Evolutionary conservation across 2,797 vertebrate genomes (phyloP).

Genomic region (Tapirus indicus): DNA sequence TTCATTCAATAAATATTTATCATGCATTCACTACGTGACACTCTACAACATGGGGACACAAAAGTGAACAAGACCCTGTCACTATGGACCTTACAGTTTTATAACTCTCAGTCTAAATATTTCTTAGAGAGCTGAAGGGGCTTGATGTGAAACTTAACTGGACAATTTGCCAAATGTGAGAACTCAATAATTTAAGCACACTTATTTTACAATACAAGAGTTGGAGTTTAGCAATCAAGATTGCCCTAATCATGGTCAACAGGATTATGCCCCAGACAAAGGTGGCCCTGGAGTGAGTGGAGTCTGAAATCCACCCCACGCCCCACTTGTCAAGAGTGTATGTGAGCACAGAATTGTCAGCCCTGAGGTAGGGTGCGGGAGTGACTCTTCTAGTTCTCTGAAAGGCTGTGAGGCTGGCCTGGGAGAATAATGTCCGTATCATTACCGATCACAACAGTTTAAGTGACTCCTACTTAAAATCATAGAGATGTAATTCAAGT

Average conservation of each 20-base stretch:
- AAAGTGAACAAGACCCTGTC: neutral
- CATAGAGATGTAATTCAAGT: neutral
- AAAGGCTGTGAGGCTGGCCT: neutral
- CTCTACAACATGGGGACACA: neutral
- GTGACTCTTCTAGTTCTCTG: neutral
- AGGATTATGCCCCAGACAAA: neutral
- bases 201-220: neutral
- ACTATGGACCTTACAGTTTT: neutral
- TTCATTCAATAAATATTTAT: slow-evolving; percentile 6
- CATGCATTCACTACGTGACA: neutral
- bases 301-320: neutral
- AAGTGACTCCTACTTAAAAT: slow-evolving; percentile 15
- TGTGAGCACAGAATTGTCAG: neutral
- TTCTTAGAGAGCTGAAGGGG: neutral
- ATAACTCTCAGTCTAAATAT: neutral
- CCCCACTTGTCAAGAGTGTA: neutral
- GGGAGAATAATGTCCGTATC: neutral
- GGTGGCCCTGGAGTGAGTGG: neutral
- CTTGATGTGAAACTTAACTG: neutral
- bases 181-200: slow-evolving; percentile 15
- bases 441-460: neutral
- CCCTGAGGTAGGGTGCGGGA: neutral
- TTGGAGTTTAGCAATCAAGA: neutral
- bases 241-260: neutral
- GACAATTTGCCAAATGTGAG: neutral